Evolutionary conservation across 1,140 invertebrate species (phyloP).

Genomic region (Aphaenogaster rudis): DNA sequence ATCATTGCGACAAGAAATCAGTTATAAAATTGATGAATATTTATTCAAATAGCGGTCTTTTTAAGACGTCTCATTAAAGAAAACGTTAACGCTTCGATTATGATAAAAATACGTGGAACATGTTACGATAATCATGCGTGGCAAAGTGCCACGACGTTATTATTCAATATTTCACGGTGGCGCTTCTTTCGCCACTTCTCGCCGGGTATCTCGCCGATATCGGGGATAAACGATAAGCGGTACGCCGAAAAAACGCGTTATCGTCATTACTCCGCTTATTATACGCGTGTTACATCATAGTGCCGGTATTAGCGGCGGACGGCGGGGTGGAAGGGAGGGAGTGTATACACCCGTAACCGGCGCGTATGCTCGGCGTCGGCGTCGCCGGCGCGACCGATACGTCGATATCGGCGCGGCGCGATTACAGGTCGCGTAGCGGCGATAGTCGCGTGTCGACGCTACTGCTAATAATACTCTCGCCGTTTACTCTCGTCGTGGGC

Average conservation of each 20-base stretch:
- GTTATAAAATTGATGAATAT: background rate
- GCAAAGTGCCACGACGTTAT: background rate
- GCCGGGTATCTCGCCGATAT: background rate
- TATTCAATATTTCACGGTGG: background rate
- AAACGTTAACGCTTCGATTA: background rate
- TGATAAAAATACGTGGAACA: background rate
- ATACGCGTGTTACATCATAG: too few species aligned
- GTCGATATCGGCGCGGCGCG: constrained; percentile 38
- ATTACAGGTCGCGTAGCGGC: constrained; percentile 22
- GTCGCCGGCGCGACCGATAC: constrained; percentile 41
- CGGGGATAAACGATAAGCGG: background rate
- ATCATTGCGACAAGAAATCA: background rate
- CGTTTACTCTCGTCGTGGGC: constrained; percentile 57
- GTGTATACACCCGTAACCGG: background rate
- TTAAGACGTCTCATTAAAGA: background rate
- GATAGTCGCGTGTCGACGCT: constrained; percentile 59
- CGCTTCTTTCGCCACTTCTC: background rate
- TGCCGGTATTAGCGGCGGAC: too few species aligned
- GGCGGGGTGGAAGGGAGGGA: too few species aligned
- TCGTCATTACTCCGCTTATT: constrained; percentile 26
- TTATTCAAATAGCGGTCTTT: background rate
- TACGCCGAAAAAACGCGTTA: background rate
- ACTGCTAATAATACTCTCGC: constrained; percentile 65
- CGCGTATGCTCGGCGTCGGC: background rate
- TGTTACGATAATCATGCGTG: background rate